Evolutionary conservation across 2,113 vertebrate species (phyloP).

Genomic region (Perognathus longimembris): DNA sequence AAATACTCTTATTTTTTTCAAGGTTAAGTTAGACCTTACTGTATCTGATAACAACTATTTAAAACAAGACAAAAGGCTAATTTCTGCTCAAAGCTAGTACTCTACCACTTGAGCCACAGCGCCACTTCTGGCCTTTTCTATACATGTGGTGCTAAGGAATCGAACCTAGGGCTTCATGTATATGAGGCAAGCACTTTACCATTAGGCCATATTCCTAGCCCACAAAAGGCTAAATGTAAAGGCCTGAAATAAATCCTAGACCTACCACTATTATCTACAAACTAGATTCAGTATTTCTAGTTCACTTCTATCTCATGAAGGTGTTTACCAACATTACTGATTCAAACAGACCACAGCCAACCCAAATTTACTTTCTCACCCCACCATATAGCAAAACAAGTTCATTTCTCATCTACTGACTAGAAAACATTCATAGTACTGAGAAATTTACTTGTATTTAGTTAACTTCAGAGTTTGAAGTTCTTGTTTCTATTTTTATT

Average conservation of each 20-base stretch:
- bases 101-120: no score
- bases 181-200: no score
- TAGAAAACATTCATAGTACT: conserved; percentile 9
- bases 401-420: conserved; percentile 30
- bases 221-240: conserved; percentile 67
- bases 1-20: conserved; percentile 16
- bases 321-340: conserved; percentile 63
- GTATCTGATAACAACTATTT: conserved; percentile 64
- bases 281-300: conserved; percentile 65
- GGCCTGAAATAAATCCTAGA: conserved; percentile 47
- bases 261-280: conserved; percentile 51
- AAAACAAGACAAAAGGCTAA: conserved; percentile 61
- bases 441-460: conserved; percentile 5
- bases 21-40: conserved; percentile 54
- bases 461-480: conserved; percentile 33
- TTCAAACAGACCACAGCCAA: conserved; percentile 56
- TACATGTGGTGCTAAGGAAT: no score
- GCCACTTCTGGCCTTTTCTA: no score
- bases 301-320: conserved; percentile 65
- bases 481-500: background rate
- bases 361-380: conserved; percentile 56
- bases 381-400: conserved; percentile 68
- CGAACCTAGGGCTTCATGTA: no score
- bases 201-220: no score
- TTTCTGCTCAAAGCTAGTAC: no score